Conservation (phyloP, 2,888 invertebrate species). For the Muschampia plurimacula region DNA sequence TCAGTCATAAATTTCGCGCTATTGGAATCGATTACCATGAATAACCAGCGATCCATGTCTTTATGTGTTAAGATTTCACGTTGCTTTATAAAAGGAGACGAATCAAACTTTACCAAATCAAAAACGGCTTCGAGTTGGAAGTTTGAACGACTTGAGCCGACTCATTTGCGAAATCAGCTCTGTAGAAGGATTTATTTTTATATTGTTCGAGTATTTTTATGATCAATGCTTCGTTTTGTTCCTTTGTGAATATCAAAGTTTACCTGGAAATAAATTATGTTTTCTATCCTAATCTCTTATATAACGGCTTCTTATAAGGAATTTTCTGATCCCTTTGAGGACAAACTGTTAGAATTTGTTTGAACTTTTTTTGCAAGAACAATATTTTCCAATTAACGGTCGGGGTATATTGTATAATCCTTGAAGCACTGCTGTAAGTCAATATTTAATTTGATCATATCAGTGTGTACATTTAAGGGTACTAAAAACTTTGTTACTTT, state of each 20-base stretch:
- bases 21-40: constrained; percentile 9
- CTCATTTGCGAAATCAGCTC: constrained; percentile 42
- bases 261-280: constrained; percentile 8
- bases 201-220: constrained; percentile 22
- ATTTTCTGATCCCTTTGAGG: neutral
- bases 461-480: too few species aligned
- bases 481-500: neutral
- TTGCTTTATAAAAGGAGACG: constrained; percentile 33
- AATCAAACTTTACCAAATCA: constrained; percentile 48
- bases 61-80: constrained; percentile 28
- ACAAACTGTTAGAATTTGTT: constrained; percentile 9
- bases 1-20: neutral
- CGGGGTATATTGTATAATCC: neutral
- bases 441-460: neutral
- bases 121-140: constrained; percentile 45
- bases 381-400: constrained; percentile 10
- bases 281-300: constrained; percentile 10
- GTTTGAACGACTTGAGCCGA: constrained; percentile 47
- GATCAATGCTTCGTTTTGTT: constrained; percentile 27
- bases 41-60: neutral
- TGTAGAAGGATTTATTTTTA: constrained; percentile 41
- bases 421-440: neutral
- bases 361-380: constrained; percentile 9
- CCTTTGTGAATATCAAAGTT: constrained; percentile 25
- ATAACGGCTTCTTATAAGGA: constrained; percentile 2